These are phyloP conservation scores for Enteromius viviparus DNA, from an alignment of 2,797 vertebrate genomes.

Conservation along the genomic window DNA sequence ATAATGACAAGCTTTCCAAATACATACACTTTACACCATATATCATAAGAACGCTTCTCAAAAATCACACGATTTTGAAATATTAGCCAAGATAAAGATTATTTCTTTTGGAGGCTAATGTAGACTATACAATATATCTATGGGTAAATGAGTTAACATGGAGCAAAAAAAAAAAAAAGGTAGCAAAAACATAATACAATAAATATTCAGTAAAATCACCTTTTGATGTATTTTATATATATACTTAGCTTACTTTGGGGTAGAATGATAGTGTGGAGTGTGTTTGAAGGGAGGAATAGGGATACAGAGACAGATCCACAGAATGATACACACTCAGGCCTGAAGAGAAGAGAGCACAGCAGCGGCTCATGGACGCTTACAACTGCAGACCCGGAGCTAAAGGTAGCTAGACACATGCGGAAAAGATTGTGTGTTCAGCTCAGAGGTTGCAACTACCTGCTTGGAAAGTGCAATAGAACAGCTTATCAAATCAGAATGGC, in stretches of 20 bases:
- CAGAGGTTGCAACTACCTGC: not conserved
- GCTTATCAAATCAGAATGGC: not conserved
- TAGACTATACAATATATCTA: constrained; percentile 81
- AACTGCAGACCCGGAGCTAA: not conserved
- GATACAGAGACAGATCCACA: constrained; percentile 49
- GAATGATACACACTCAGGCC: constrained; percentile 25
- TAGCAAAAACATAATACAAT: constrained; percentile 79
- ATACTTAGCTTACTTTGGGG: constrained; percentile 88
- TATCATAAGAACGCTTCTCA: constrained; percentile 72
- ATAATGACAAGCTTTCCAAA: constrained; percentile 74
- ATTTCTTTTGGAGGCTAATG: constrained; percentile 66
- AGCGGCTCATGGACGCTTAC: not conserved
- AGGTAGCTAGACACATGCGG: not conserved
- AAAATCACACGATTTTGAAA: constrained; percentile 65
- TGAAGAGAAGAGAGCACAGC: constrained; percentile 29
- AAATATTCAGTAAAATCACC: constrained; percentile 90
- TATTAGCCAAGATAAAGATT: constrained; percentile 74
- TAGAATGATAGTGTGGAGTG: constrained; percentile 70
- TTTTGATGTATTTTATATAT: constrained; percentile 77
- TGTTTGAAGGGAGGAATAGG: constrained; percentile 54
- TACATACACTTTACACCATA: constrained; percentile 79
- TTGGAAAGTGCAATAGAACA: not conserved
- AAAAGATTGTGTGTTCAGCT: not conserved
- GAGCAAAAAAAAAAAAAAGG: constrained; percentile 57
- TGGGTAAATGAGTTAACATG: constrained; percentile 74